These are phyloP conservation scores for Callosobruchus maculatus DNA, from an alignment of 2,888 invertebrate species.

Conservation along the genomic window DNA sequence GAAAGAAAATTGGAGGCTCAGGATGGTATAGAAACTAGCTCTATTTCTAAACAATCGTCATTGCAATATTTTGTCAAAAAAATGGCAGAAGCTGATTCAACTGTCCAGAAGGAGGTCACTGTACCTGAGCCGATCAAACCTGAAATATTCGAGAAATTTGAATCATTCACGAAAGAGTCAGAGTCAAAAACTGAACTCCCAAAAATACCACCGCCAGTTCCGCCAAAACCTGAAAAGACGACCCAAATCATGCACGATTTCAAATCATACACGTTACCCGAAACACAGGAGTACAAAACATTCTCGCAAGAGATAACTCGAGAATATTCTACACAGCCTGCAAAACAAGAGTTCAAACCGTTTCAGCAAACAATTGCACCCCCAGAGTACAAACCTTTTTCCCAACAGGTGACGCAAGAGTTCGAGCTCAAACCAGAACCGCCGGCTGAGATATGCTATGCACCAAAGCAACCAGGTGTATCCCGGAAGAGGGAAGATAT, in stretches of 20 bases:
- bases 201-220: conserved; percentile 35
- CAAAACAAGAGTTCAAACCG: conserved; percentile 11
- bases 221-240: conserved; percentile 22
- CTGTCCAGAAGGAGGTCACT: conserved; percentile 45
- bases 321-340: conserved; percentile 14
- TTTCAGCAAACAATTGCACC: conserved; percentile 12
- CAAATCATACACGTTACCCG: conserved; percentile 14
- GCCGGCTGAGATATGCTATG: conserved; percentile 67
- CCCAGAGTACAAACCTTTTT: conserved; percentile 24
- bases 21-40: conserved; percentile 54
- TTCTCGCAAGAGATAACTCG: conserved; percentile 18
- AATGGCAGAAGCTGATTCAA: conserved; percentile 53
- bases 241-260: neutral
- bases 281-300: conserved; percentile 27
- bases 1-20: conserved; percentile 31
- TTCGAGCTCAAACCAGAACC: conserved; percentile 63
- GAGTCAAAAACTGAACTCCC: conserved; percentile 37
- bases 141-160: conserved; percentile 49
- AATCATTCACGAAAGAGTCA: conserved; percentile 29
- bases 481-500: conserved; percentile 52
- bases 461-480: conserved; percentile 48
- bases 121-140: conserved; percentile 41
- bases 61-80: conserved; percentile 65
- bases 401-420: conserved; percentile 43
- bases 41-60: conserved; percentile 62